Conservation (phyloP, 2,888 invertebrate genomes). For the Ptilodon capucinus region DNA sequence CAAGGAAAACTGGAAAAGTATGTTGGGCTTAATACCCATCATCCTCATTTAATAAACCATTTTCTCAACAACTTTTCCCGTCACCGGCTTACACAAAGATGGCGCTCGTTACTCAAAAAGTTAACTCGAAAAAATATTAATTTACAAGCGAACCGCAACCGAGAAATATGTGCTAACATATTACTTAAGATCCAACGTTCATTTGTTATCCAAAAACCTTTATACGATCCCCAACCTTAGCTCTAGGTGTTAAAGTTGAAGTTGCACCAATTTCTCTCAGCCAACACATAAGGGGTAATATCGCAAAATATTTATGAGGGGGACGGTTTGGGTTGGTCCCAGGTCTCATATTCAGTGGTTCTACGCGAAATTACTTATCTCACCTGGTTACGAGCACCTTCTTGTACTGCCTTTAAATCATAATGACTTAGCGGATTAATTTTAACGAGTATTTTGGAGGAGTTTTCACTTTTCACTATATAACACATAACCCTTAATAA, state of each 20-base stretch:
- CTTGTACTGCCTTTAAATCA: constrained; percentile 23
- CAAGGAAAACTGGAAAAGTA: no score
- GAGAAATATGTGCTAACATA: constrained; percentile 34
- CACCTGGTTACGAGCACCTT: constrained; percentile 38
- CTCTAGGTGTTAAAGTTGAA: neutral
- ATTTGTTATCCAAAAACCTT: constrained; percentile 13
- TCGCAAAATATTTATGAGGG: constrained; percentile 53
- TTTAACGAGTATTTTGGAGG: neutral
- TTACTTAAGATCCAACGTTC: constrained; percentile 32
- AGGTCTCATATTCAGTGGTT: constrained; percentile 52
- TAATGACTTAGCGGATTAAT: constrained; percentile 25
- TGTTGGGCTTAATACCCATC: neutral
- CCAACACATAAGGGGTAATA: constrained; percentile 30
- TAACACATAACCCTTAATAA: no score
- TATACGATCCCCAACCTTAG: constrained; percentile 7
- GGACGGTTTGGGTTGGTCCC: constrained; percentile 47
- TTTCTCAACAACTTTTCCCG: neutral
- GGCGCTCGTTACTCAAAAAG: constrained; percentile 6
- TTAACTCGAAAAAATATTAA: constrained; percentile 25
- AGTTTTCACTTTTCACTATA: neutral
- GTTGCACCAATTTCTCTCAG: constrained; percentile 9
- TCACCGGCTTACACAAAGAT: neutral
- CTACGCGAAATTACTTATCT: constrained; percentile 54
- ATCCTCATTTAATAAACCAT: neutral
- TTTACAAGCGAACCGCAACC: constrained; percentile 21